Evolutionary conservation across 2,113 vertebrate genomes (phyloP).

Genomic region (Prietella phreatophila): DNA sequence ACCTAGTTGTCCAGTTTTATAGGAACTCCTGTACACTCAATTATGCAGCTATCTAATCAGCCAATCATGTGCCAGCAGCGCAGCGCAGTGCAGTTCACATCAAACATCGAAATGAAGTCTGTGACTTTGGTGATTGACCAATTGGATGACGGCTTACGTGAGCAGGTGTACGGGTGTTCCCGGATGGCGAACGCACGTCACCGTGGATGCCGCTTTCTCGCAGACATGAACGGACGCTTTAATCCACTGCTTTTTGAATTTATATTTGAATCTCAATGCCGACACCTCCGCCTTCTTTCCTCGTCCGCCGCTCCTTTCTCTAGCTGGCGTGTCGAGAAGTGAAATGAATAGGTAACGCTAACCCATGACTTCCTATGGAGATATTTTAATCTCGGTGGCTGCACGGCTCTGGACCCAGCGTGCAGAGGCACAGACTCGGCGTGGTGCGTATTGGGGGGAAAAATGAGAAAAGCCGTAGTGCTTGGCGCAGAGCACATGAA

Average conservation of each 20-base stretch:
- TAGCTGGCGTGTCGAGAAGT: background rate
- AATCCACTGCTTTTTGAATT: constrained; percentile 16
- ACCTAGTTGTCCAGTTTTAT: too few relatives aligned
- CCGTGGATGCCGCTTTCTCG: constrained; percentile 41
- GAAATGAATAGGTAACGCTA: constrained; percentile 26
- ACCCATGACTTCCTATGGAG: constrained; percentile 22
- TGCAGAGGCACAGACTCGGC: constrained; percentile 4
- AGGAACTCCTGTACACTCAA: too few relatives aligned
- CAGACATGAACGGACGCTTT: background rate
- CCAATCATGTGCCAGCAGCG: too few relatives aligned
- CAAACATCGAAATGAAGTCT: too few relatives aligned
- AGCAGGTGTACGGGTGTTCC: background rate
- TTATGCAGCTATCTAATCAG: too few relatives aligned
- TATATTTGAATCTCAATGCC: constrained; percentile 11
- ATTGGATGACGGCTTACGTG: background rate
- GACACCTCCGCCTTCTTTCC: constrained; percentile 1
- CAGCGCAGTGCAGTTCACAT: too few relatives aligned
- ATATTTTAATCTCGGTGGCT: constrained; percentile 31
- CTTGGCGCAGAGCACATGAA: background rate
- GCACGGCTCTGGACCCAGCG: constrained; percentile 24
- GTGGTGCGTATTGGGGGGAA: background rate
- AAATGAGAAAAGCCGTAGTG: too few relatives aligned
- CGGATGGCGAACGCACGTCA: background rate
- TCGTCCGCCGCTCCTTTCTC: constrained; percentile 1
- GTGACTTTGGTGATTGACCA: too few relatives aligned